Base-by-base conservation (phyloP, 1,140 invertebrate species). In the Ctenoplectra terminalis region DNA sequence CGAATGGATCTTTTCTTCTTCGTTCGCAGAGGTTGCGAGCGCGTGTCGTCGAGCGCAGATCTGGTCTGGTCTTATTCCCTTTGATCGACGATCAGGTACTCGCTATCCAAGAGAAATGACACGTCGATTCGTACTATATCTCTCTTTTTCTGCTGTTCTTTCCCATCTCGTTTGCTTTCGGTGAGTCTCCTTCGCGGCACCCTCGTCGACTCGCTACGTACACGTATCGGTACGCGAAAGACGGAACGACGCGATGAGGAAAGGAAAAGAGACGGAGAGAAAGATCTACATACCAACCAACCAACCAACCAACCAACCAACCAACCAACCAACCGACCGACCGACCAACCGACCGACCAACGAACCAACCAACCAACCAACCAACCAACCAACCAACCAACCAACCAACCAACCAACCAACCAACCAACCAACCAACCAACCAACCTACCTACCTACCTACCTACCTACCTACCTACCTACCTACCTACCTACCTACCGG, bases 401-500 rank as follows among this genome's bases (percentile, higher is more conserved):
- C 90, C 87, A 87, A 88, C 84, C 85, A 34, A 61, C 58, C 58
- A 20, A 34, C 56, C 56, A 20, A 60, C 56, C 56, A 7, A 60
- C 31, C 56, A 31, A 60, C 56, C 56, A 8, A 60, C 56, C 56
- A 20, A 60, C 58, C 60, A 34, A 37, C 31, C 60, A 5, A 29
- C 13, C 54, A 26, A 29, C 54, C 26, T 6, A 29, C 50, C 50
- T 52, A n/a, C 50, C 50, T 1, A 52, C 50, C 64, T 63, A 50
- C 71, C 72, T 29, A 75, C 46, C 58, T 11, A 37, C 34, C 72
- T 13, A 75, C 46, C 58, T n/a, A n/a, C 34, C 61, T 40, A 40
- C 58, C 58, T 29, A 43, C 73, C 78, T 46, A 76, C 61, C 83
- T 88, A 90, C 90, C 88, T 88, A 88, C 85, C 85, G 83, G 87